Conservation (phyloP, 2,113 vertebrate genomes). For the Stomatorhinus ivindoensis region DNA sequence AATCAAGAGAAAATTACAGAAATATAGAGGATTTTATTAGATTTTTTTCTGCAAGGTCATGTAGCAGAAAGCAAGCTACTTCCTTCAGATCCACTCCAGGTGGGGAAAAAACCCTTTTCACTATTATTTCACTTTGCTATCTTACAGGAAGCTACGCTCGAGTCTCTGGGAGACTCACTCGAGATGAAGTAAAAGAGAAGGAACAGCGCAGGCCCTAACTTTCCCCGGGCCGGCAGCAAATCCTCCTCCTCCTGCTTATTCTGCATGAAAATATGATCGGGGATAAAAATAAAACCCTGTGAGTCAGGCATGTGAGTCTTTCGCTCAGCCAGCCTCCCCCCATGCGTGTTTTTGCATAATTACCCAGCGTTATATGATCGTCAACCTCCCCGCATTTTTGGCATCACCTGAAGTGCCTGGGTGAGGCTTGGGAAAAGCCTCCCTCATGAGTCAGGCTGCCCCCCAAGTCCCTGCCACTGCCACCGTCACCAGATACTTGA, state of each 20-base stretch:
- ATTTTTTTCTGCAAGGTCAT: background rate
- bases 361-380: background rate
- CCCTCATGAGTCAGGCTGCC: background rate
- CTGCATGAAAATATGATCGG: conserved; percentile 7
- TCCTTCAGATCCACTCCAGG: background rate
- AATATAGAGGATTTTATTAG: background rate
- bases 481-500: too few species aligned
- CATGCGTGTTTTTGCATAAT: background rate
- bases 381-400: background rate
- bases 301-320: background rate
- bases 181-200: background rate
- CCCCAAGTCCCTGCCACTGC: background rate
- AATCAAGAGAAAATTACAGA: background rate
- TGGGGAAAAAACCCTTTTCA: background rate
- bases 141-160: background rate
- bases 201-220: too few species aligned
- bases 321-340: background rate
- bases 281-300: conserved; percentile 14
- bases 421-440: conserved; percentile 3
- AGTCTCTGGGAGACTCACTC: background rate
- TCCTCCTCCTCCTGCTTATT: background rate
- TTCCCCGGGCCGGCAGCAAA: background rate
- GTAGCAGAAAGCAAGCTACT: background rate
- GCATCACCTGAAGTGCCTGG: background rate
- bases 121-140: background rate